These are phyloP conservation scores for Aplocera efformata DNA, from an alignment of 2,888 invertebrate genomes.

Conservation along the genomic window DNA sequence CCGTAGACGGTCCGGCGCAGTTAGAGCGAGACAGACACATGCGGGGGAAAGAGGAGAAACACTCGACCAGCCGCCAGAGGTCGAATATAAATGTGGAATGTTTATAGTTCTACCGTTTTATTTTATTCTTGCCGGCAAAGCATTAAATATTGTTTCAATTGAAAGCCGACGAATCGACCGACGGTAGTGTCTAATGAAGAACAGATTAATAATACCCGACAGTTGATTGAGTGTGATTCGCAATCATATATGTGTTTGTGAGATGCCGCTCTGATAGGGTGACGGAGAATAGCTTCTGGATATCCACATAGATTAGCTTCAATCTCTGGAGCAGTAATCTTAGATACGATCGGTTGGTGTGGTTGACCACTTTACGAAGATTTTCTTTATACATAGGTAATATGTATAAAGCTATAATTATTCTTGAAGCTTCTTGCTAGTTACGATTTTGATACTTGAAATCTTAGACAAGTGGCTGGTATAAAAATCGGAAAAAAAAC, in stretches of 20 bases:
- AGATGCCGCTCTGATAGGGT: neutral
- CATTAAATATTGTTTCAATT: constrained; percentile 80
- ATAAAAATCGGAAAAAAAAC: too few relatives aligned
- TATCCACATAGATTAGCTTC: too few relatives aligned
- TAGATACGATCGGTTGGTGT: too few relatives aligned
- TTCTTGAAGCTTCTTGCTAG: too few relatives aligned
- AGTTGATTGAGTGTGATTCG: constrained; percentile 67
- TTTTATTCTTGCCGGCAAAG: constrained; percentile 75
- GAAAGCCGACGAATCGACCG: constrained; percentile 74
- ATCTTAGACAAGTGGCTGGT: too few relatives aligned
- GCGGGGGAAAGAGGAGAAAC: constrained; percentile 42
- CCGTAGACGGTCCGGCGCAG: constrained; percentile 74
- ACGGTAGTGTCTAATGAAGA: constrained; percentile 69
- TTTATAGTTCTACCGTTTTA: constrained; percentile 80
- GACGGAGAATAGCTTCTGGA: too few relatives aligned
- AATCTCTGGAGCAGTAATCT: too few relatives aligned
- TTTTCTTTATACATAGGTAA: constrained; percentile 62
- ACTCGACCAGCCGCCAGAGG: constrained; percentile 68
- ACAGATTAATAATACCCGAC: constrained; percentile 65
- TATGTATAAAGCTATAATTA: too few relatives aligned
- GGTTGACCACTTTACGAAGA: too few relatives aligned
- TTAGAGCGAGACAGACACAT: constrained; percentile 47
- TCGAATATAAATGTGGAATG: constrained; percentile 80
- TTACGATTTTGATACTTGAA: too few relatives aligned
- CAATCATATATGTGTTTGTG: constrained; percentile 33